A percentile compares a stretch with the other conserved stretches of the same genome.
phyloP scores from a whole-genome alignment of 2,888 invertebrate genomes.

The Dascillus cervinus region DNA sequence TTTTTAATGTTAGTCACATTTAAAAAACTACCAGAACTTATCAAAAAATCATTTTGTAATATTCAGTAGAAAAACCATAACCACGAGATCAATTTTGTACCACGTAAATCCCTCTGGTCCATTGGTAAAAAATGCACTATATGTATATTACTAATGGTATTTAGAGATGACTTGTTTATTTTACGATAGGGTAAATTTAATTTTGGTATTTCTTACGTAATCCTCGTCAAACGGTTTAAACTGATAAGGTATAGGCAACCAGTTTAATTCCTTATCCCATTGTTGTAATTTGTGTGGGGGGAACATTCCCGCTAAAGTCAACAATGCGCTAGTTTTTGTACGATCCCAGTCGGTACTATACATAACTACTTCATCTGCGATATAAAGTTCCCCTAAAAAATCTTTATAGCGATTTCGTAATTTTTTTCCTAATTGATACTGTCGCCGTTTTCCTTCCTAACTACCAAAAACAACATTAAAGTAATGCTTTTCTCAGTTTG shows the following conservation, averaged over 20 bases:
- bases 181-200: no score
- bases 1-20: no score
- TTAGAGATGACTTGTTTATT: no score
- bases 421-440: slow-evolving; percentile 55
- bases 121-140: no score
- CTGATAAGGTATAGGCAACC: slow-evolving; percentile 54
- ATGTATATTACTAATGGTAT: no score
- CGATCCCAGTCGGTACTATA: slow-evolving; percentile 63
- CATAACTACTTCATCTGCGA: slow-evolving; percentile 49
- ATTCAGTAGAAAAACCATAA: no score
- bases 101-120: no score
- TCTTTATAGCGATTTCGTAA: slow-evolving; percentile 53
- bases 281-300: slow-evolving; percentile 48
- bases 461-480: slow-evolving; percentile 8
- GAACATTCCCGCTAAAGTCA: slow-evolving; percentile 61
- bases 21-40: no score
- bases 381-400: slow-evolving; percentile 47
- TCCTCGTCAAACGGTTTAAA: background rate
- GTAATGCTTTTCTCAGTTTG: background rate
- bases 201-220: slow-evolving; percentile 34
- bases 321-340: slow-evolving; percentile 62
- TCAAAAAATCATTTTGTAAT: no score
- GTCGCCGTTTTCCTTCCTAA: slow-evolving; percentile 32
- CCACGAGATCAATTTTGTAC: no score
- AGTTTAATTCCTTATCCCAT: slow-evolving; percentile 51